Base-by-base conservation (phyloP, 2,888 invertebrate species). In the Rhyacophila evoluta region DNA sequence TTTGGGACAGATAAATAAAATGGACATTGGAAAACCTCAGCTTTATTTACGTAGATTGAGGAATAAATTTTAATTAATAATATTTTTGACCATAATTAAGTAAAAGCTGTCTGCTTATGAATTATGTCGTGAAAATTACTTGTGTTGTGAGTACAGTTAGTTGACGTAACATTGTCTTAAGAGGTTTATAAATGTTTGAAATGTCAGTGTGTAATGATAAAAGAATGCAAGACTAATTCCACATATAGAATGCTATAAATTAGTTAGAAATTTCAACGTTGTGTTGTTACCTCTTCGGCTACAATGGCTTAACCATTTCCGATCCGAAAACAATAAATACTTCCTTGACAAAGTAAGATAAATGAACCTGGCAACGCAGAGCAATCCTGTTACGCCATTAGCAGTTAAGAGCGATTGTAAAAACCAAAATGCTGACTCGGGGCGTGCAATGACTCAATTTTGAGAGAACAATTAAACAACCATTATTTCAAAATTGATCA, bases 401-500 rank as follows among this genome's bases (percentile, higher is more conserved):
- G 77, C 75, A 75, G 55, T 55, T 55, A 55, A 55, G 19, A 55
- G 12, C 55, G 55, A 55, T 55, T 55, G 25, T 55, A 55, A 55
- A 55, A 55, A 55, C 55, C 55, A 10, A 55, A 55, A 55, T 19
- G 15, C 19, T 55, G 55, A 74, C 67, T 71, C 71, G 72, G 72
- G 80, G 78, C 75, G 77, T 39, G 75, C 79, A 80, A 80, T 79
- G 74, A 75, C 74, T 81, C 81, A 81, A 80, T 81, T 81, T 80
- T 79, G 77, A 80, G 75, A 80, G 75, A 81, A 81, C 75, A 75
- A 73, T 72, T 75, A 74, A 75, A 75, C 75, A 81, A 80, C 72
- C 78, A 75, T 81, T 81, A 72, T 81, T 71, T 81, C 79, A 75
- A 77, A 79, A 81, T 81, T 81, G 81, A 81, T 72, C 75, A 75